Conservation (phyloP, 2,113 vertebrate genomes). For the Phalacrocorax pelagicus region DNA sequence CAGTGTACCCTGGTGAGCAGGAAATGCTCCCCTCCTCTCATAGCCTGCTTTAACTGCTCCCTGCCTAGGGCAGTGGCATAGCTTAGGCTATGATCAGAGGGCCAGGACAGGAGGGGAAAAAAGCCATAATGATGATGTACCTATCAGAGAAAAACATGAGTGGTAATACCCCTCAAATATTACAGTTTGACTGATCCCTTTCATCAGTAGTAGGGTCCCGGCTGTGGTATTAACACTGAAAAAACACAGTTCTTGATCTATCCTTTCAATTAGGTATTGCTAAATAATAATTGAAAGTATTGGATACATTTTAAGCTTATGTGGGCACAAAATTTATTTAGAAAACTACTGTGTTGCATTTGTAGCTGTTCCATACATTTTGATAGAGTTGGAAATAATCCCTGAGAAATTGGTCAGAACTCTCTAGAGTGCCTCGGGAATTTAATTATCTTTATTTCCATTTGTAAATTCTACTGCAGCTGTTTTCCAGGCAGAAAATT, state of each 20-base stretch:
- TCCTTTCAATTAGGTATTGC: neutral
- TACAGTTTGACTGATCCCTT: neutral
- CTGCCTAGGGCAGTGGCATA: neutral
- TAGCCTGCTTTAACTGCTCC: neutral
- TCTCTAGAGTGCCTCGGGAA: neutral
- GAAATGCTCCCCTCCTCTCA: neutral
- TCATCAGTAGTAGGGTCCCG: neutral
- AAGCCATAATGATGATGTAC: neutral
- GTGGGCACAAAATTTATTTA: neutral
- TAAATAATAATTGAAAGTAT: neutral
- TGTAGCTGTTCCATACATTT: neutral
- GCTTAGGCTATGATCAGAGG: neutral
- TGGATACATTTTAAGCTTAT: neutral
- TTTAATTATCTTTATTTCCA: neutral
- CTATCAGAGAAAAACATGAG: neutral
- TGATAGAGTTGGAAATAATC: neutral
- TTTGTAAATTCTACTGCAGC: neutral
- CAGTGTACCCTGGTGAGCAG: neutral
- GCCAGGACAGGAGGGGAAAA: neutral
- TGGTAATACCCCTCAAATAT: neutral
- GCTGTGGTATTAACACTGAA: neutral
- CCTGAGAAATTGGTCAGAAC: neutral
- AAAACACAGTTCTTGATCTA: neutral
- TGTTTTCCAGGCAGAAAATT: neutral
- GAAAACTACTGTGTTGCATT: neutral